Conservation (phyloP, 1,140 invertebrate species). For the Anoplophora glabripennis region DNA sequence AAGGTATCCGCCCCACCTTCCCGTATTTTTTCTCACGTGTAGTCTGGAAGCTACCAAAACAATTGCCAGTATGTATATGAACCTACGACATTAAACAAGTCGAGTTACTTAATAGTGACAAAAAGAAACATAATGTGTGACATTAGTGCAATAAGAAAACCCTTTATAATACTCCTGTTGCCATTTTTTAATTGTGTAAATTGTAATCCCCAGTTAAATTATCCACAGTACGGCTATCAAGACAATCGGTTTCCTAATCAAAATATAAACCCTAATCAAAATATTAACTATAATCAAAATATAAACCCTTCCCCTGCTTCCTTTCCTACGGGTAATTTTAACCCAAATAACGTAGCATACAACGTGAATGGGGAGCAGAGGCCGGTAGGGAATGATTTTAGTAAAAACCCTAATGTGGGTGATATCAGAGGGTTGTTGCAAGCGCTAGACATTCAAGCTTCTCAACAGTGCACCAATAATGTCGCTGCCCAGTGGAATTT, state of each 20-base stretch:
- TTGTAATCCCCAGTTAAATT: no score
- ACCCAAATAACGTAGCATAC: not conserved
- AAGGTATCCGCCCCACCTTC: slow-evolving; percentile 3
- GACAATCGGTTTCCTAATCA: no score
- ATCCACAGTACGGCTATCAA: no score
- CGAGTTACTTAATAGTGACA: not conserved
- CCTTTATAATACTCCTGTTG: not conserved
- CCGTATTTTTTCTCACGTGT: slow-evolving; percentile 12
- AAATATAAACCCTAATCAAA: no score
- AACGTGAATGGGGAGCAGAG: not conserved
- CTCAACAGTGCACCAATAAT: slow-evolving; percentile 75
- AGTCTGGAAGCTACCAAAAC: not conserved
- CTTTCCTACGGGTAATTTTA: not conserved
- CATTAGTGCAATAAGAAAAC: slow-evolving; percentile 9
- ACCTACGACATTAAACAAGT: not conserved
- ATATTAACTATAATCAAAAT: no score
- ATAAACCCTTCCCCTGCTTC: not conserved
- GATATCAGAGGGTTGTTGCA: slow-evolving; percentile 31
- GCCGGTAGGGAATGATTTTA: slow-evolving; percentile 1
- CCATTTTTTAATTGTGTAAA: no score
- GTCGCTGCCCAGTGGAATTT: slow-evolving; percentile 84
- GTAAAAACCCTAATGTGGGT: slow-evolving; percentile 22
- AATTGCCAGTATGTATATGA: slow-evolving; percentile 6
- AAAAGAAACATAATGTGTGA: slow-evolving; percentile 12
- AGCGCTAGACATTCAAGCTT: slow-evolving; percentile 65